These are phyloP conservation scores for Amblyteles armatorius DNA, from an alignment of 2,888 invertebrate species.

Conservation along the genomic window DNA sequence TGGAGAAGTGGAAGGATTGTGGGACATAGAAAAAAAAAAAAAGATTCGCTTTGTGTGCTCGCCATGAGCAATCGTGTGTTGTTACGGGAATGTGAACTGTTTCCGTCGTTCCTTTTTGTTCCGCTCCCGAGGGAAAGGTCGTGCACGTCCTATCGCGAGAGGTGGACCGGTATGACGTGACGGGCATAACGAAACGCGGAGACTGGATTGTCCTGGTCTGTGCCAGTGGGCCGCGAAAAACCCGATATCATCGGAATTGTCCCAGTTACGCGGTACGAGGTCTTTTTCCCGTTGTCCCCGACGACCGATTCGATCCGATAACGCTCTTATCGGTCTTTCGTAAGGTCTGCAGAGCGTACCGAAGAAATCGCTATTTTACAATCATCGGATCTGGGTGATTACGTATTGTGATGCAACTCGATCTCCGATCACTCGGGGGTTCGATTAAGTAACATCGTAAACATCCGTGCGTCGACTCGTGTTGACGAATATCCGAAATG, in stretches of 20 bases:
- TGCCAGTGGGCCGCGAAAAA: slow-evolving; percentile 16
- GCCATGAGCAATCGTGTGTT: slow-evolving; percentile 8
- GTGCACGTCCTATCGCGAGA: slow-evolving; percentile 22
- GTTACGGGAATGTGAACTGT: slow-evolving; percentile 10
- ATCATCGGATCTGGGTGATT: background rate
- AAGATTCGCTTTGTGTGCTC: background rate
- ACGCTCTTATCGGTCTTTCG: slow-evolving; percentile 12
- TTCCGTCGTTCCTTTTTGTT: slow-evolving; percentile 1
- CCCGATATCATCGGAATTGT: slow-evolving; percentile 25
- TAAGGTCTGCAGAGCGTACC: slow-evolving; percentile 5
- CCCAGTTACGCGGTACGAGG: slow-evolving; percentile 2
- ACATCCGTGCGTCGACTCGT: background rate
- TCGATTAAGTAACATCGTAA: slow-evolving; percentile 9
- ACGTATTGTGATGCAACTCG: background rate
- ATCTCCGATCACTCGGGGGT: background rate
- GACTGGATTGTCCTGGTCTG: background rate
- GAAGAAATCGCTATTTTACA: slow-evolving; percentile 9
- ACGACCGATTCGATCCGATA: slow-evolving; percentile 31
- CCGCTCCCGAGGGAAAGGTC: slow-evolving; percentile 14
- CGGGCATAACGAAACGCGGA: slow-evolving; percentile 33
- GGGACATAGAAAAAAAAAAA: background rate
- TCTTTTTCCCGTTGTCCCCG: background rate
- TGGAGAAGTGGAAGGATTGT: slow-evolving; percentile 4
- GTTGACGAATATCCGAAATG: background rate
- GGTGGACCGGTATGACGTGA: slow-evolving; percentile 38